Percentiles rank a stretch among this genome's conserved stretches.
phyloP scores from a whole-genome alignment of 2,797 vertebrate species.

The Neosalanx taihuensis region DNA sequence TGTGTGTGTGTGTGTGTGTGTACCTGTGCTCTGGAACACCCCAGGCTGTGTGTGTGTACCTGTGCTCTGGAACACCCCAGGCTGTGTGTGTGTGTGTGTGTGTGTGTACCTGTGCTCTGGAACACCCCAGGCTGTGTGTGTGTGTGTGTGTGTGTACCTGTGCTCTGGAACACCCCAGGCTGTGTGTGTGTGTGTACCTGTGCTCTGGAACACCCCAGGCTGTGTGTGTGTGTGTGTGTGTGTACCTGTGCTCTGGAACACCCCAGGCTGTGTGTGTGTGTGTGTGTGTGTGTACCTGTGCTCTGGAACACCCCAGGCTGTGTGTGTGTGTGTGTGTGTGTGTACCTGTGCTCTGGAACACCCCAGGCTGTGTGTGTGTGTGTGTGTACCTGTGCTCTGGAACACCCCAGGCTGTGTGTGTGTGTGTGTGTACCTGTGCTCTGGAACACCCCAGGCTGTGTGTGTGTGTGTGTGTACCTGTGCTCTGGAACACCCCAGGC shows the following conservation, averaged over 20 bases:
- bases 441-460: conserved; percentile 85
- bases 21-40: too few relatives aligned
- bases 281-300: conserved; percentile 46
- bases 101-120: conserved; percentile 67
- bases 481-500: too few relatives aligned
- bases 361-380: conserved; percentile 64
- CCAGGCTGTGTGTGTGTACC: conserved; percentile 62
- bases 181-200: too few relatives aligned
- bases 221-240: not conserved
- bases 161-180: conserved; percentile 87
- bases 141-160: not conserved
- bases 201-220: too few relatives aligned
- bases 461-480: not conserved
- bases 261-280: too few relatives aligned
- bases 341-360: conserved; percentile 78
- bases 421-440: conserved; percentile 76
- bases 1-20: too few relatives aligned
- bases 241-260: conserved; percentile 91
- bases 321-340: not conserved
- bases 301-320: conserved; percentile 78
- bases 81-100: too few relatives aligned
- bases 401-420: too few relatives aligned
- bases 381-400: too few relatives aligned
- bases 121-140: conserved; percentile 68
- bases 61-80: conserved; percentile 92